A percentile compares a stretch with the other conserved stretches of the same genome.
phyloP scores from a whole-genome alignment of 2,888 invertebrate genomes.

The Chrysina gloriosa region DNA sequence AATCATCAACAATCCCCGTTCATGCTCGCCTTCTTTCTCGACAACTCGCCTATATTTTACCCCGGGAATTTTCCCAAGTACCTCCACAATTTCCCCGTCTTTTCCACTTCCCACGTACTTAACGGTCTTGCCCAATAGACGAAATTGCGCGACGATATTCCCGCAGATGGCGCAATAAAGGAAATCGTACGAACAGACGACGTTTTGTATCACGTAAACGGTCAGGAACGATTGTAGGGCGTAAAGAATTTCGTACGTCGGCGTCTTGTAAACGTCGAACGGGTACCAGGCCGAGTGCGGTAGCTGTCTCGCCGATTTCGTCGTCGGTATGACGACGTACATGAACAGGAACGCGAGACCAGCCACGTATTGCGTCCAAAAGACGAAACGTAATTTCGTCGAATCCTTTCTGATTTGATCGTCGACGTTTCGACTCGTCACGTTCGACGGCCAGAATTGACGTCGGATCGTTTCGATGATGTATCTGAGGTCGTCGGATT shows the following conservation, averaged over 20 bases:
- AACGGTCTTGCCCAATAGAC: constrained; percentile 41
- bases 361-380: constrained; percentile 29
- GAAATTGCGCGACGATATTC: constrained; percentile 46
- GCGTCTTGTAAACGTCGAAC: constrained; percentile 40
- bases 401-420: constrained; percentile 32
- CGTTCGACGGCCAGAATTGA: constrained; percentile 45
- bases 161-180: constrained; percentile 45
- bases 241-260: constrained; percentile 46
- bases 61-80: constrained; percentile 25
- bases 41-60: not conserved
- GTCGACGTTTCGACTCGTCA: constrained; percentile 38
- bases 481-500: constrained; percentile 33
- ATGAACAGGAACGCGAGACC: constrained; percentile 43
- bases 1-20: constrained; percentile 37
- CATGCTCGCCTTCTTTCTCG: constrained; percentile 10
- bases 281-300: constrained; percentile 48
- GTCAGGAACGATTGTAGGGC: constrained; percentile 42
- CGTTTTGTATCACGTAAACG: constrained; percentile 35
- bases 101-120: constrained; percentile 35
- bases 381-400: constrained; percentile 31
- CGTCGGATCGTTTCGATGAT: constrained; percentile 38
- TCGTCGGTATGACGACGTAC: constrained; percentile 42
- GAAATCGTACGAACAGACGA: constrained; percentile 47
- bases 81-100: constrained; percentile 30
- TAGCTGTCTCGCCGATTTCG: constrained; percentile 41